These are phyloP conservation scores for Dicaeum eximium DNA, from an alignment of 2,113 vertebrate genomes.

Conservation along the genomic window DNA sequence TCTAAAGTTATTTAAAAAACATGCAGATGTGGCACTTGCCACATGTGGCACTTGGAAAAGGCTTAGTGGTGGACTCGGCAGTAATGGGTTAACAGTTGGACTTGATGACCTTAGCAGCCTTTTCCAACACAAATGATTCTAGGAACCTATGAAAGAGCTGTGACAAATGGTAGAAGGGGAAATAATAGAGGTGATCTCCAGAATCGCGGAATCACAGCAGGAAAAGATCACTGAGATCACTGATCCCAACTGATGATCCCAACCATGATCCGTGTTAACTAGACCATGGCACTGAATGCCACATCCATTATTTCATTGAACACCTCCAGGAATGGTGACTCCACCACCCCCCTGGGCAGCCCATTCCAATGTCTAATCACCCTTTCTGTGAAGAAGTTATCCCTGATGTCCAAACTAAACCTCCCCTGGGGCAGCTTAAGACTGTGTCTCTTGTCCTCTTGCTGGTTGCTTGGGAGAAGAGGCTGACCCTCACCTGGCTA, in stretches of 20 bases:
- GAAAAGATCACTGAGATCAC: background rate
- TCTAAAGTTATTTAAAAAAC: background rate
- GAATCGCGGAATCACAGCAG: background rate
- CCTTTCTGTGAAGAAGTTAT: background rate
- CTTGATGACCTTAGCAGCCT: background rate
- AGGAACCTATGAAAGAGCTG: background rate
- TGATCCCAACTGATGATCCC: background rate
- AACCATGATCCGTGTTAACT: fast-evolving
- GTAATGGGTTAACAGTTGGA: background rate
- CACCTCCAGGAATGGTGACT: background rate
- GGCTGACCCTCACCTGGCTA: fast-evolving
- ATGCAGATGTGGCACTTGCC: background rate
- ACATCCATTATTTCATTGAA: fast-evolving
- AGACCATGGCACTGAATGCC: background rate
- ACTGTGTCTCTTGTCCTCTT: background rate
- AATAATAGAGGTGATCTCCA: background rate
- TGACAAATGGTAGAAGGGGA: background rate
- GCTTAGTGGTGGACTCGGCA: background rate
- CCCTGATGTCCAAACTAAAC: background rate
- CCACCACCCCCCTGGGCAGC: background rate
- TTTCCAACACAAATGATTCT: background rate
- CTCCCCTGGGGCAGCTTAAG: background rate
- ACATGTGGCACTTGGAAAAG: background rate
- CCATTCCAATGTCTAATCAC: background rate
- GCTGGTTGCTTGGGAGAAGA: background rate